These are phyloP conservation scores for Ornithorhynchus anatinus DNA, from an alignment of 2,113 vertebrate genomes.

Conservation along the genomic window DNA sequence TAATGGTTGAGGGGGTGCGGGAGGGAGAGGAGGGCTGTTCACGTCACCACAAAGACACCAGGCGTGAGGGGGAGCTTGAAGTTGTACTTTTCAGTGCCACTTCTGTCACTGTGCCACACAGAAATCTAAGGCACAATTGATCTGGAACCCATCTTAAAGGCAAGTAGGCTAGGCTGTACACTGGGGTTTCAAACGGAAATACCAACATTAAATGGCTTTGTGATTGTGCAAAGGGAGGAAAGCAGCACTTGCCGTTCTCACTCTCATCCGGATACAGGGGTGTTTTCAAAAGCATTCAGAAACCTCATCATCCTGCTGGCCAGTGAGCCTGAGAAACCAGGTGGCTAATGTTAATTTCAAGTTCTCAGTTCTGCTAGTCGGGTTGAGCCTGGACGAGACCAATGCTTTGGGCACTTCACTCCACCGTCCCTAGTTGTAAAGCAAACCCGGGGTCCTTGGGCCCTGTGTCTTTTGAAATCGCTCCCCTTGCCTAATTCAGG, in stretches of 20 bases:
- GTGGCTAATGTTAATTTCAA: neutral
- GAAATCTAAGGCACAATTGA: no score
- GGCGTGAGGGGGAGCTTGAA: no score
- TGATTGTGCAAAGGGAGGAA: neutral
- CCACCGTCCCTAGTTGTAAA: neutral
- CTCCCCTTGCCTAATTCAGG: neutral
- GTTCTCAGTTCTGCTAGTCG: neutral
- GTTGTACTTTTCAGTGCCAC: no score
- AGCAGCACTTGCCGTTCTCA: neutral
- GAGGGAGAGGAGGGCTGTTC: neutral
- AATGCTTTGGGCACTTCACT: neutral
- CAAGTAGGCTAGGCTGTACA: no score
- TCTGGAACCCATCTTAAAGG: no score
- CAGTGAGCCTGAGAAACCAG: neutral
- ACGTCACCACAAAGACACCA: neutral
- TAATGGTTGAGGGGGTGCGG: neutral
- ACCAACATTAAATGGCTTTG: no score
- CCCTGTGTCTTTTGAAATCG: neutral
- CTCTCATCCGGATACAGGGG: neutral
- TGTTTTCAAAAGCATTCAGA: neutral
- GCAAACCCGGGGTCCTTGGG: rapidly evolving
- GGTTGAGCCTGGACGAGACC: neutral
- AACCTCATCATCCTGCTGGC: neutral
- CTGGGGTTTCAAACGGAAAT: neutral
- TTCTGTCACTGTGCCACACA: no score